Conservation (phyloP, 1,140 invertebrate genomes). For the Drosophila ogumai region DNA sequence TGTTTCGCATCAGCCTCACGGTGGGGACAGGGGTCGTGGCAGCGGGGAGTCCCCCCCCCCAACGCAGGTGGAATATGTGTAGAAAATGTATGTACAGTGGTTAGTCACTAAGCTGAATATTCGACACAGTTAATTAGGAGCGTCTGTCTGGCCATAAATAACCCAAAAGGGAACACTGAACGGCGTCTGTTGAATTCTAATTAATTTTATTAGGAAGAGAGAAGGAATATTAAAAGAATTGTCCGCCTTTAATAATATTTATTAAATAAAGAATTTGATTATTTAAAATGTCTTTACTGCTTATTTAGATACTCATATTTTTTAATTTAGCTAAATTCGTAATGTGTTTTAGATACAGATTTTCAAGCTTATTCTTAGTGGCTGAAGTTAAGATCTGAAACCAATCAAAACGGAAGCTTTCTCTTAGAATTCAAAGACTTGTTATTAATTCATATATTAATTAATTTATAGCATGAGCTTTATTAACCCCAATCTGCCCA, state of each 20-base stretch:
- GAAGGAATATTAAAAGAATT: neutral
- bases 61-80: conserved; percentile 20
- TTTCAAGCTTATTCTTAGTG: too few species aligned
- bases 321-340: neutral
- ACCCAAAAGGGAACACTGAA: neutral
- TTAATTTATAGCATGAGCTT: neutral
- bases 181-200: neutral
- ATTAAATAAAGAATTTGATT: neutral
- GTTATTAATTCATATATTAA: too few species aligned
- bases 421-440: neutral
- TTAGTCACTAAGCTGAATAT: conserved; percentile 41
- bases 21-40: conserved; percentile 4
- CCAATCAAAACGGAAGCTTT: neutral
- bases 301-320: too few species aligned
- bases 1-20: conserved; percentile 55
- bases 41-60: conserved; percentile 1
- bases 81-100: conserved; percentile 33
- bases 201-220: neutral
- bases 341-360: too few species aligned
- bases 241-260: neutral
- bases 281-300: neutral
- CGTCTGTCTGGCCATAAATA: conserved; percentile 13
- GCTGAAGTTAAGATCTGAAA: neutral
- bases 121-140: conserved; percentile 8
- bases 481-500: neutral